Evolutionary conservation across 2,797 vertebrate genomes (phyloP).

Genomic region (Taenioides sp.): DNA sequence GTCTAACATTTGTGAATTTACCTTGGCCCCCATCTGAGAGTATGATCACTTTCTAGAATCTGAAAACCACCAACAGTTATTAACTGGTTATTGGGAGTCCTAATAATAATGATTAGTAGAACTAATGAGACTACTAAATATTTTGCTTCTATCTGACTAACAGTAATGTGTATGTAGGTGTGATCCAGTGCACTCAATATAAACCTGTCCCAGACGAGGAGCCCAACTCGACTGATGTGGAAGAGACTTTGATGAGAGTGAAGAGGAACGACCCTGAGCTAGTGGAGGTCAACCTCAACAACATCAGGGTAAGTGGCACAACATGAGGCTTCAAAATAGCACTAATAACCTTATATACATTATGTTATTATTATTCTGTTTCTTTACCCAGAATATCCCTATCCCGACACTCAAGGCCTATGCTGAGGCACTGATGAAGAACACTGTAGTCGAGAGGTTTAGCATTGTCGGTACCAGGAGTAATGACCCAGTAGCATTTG

Average conservation of each 20-base stretch:
- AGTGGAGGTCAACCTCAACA: conserved; percentile 96
- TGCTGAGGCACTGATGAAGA: conserved; percentile 87
- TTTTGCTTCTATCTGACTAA: neutral
- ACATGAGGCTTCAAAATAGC: neutral
- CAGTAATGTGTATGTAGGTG: conserved; percentile 50
- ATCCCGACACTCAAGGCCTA: conserved; percentile 89
- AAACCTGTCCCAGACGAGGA: conserved; percentile 94
- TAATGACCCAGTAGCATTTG: conserved; percentile 92
- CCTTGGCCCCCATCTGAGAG: no score
- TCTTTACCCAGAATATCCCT: conserved; percentile 88
- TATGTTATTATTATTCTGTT: neutral
- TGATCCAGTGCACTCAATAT: conserved; percentile 91
- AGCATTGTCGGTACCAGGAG: conserved; percentile 95
- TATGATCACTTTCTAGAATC: no score
- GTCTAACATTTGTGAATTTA: no score
- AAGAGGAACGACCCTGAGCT: conserved; percentile 91
- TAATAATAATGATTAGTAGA: neutral
- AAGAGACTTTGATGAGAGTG: conserved; percentile 87
- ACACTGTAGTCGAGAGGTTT: conserved; percentile 89
- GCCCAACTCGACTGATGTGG: conserved; percentile 92
- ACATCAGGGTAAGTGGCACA: conserved; percentile 86
- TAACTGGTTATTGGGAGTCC: neutral
- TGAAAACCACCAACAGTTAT: no score
- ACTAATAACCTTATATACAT: neutral
- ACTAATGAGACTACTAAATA: neutral